Percentiles rank a stretch among this genome's conserved stretches.
Conservation (phyloP, 2,888 invertebrate species). For the Marronus borbonicus region DNA sequence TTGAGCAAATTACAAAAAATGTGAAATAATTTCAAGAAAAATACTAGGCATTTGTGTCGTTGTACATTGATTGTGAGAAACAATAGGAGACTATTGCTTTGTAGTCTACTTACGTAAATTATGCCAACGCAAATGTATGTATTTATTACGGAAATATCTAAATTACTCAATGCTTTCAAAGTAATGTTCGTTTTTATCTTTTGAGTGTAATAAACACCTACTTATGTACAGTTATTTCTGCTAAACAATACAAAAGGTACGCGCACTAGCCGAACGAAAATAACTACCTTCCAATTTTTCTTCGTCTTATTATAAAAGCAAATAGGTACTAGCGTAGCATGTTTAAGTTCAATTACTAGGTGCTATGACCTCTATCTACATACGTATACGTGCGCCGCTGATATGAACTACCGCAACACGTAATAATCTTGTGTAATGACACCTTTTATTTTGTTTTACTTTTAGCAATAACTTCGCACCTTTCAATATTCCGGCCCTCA, state of each 20-base stretch:
- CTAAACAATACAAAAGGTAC: conserved; percentile 2
- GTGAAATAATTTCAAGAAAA: too few species aligned
- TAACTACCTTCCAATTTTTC: not conserved
- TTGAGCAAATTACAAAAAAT: too few species aligned
- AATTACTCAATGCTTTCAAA: not conserved
- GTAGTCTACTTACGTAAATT: not conserved
- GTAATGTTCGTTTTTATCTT: conserved; percentile 7
- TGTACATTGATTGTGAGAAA: not conserved
- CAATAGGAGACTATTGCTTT: not conserved
- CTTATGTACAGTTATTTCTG: not conserved
- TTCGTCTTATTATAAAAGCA: not conserved
- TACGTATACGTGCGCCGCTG: not conserved
- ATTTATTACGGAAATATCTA: conserved; percentile 1
- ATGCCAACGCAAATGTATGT: not conserved
- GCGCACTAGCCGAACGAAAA: not conserved
- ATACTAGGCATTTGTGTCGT: too few species aligned
- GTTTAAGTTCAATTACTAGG: conserved; percentile 11
- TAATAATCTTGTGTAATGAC: conserved; percentile 9
- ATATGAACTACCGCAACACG: conserved; percentile 6
- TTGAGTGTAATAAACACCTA: conserved; percentile 9
- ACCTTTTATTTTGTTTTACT: conserved; percentile 5
- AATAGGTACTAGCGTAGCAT: conserved; percentile 9
- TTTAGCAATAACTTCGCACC: conserved; percentile 6
- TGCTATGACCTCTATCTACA: conserved; percentile 13
- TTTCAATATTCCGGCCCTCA: not conserved